Evolutionary conservation across 2,888 invertebrate genomes (phyloP).

Genomic region (Pyrocoelia pectoralis): DNA sequence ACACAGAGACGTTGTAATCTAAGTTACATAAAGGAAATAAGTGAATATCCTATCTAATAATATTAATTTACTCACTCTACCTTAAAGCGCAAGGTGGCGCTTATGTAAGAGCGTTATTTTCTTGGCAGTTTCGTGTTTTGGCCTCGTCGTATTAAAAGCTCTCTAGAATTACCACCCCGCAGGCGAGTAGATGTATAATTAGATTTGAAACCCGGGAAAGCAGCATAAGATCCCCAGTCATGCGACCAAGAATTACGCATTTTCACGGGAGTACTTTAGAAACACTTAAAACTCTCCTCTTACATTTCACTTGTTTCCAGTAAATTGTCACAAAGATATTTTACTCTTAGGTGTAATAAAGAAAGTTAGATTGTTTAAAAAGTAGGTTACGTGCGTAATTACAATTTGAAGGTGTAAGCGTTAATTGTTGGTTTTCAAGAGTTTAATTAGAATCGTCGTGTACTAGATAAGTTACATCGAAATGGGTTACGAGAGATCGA

Average conservation of each 20-base stretch:
- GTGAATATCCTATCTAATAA: conserved; percentile 32
- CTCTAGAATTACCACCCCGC: conserved; percentile 34
- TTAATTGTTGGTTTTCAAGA: conserved; percentile 8
- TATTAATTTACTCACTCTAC: conserved; percentile 32
- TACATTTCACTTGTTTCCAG: conserved; percentile 14
- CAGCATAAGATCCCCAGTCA: conserved; percentile 25
- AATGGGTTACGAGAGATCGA: conserved; percentile 31
- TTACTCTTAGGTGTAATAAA: conserved; percentile 5
- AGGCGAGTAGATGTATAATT: conserved; percentile 36
- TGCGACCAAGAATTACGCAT: conserved; percentile 34
- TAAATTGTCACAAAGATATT: conserved; percentile 14
- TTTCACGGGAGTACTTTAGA: conserved; percentile 26
- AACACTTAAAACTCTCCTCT: conserved; percentile 17
- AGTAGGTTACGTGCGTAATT: background rate
- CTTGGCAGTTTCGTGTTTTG: conserved; percentile 36
- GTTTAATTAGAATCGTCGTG: conserved; percentile 13
- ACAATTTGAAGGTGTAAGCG: background rate
- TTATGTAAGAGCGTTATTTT: conserved; percentile 35
- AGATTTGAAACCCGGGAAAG: conserved; percentile 34
- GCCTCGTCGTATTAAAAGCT: conserved; percentile 36
- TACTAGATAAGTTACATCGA: conserved; percentile 19
- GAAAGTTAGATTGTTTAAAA: too few species aligned
- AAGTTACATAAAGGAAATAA: conserved; percentile 22
- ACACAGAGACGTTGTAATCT: conserved; percentile 6
- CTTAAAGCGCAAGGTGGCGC: conserved; percentile 28